phyloP scores from a whole-genome alignment of 2,888 invertebrate species.

The Thecocarcelia acutangulata region DNA sequence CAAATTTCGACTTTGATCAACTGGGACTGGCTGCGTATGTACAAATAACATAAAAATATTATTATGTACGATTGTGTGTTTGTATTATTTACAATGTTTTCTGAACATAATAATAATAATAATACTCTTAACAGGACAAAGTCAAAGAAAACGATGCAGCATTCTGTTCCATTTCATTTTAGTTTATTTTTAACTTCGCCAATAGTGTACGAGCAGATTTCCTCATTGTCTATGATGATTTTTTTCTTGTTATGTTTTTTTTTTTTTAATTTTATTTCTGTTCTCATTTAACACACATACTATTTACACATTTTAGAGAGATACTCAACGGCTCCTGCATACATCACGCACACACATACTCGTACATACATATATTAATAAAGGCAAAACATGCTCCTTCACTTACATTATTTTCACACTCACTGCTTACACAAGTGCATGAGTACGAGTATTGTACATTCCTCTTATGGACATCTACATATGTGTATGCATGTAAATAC shows the following conservation, averaged over 20 bases:
- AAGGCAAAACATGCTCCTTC: not conserved
- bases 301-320: conserved; percentile 30
- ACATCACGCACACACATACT: not conserved
- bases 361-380: not conserved
- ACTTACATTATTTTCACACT: conserved; percentile 11
- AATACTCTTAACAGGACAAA: conserved; percentile 23
- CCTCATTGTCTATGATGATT: not conserved
- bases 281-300: conserved; percentile 50
- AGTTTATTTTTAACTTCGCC: conserved; percentile 29
- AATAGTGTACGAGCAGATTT: conserved; percentile 17
- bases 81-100: not conserved
- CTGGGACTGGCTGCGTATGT: too few species aligned
- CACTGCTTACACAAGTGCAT: not conserved
- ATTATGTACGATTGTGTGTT: not conserved
- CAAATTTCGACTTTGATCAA: too few species aligned
- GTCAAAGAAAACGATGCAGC: not conserved
- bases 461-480: too few species aligned
- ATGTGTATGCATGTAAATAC: too few species aligned
- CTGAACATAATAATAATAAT: conserved; percentile 8
- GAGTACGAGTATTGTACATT: too few species aligned
- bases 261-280: not conserved
- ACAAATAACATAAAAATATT: too few species aligned
- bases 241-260: not conserved
- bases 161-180: conserved; percentile 3
- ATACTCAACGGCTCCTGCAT: not conserved